Evolutionary conservation across 2,888 invertebrate genomes (phyloP).

Genomic region (Watsonalla binaria): DNA sequence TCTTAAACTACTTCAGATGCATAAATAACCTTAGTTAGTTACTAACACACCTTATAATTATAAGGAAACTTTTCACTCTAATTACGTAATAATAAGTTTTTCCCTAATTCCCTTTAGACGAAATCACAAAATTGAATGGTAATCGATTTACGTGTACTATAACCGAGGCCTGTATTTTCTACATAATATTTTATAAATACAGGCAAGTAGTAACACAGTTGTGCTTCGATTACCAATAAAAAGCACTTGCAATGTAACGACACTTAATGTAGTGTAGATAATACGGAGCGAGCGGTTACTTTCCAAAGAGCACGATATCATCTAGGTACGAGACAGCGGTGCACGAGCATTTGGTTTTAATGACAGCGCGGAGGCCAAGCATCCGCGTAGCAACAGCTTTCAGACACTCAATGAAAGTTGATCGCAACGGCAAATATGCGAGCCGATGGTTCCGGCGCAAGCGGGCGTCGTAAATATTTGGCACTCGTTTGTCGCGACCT

Average conservation of each 20-base stretch:
- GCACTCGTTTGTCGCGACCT: slow-evolving; percentile 29
- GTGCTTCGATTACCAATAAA: background rate
- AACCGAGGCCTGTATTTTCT: too few species aligned
- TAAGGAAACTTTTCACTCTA: too few species aligned
- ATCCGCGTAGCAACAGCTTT: slow-evolving; percentile 76
- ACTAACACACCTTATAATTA: too few species aligned
- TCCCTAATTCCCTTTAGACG: too few species aligned
- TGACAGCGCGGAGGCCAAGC: slow-evolving; percentile 63
- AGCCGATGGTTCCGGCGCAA: slow-evolving; percentile 49
- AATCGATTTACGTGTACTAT: too few species aligned
- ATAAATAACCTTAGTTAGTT: background rate
- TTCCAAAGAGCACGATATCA: slow-evolving; percentile 72
- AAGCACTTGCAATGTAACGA: slow-evolving; percentile 18
- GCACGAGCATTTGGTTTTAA: slow-evolving; percentile 68
- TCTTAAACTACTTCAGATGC: background rate
- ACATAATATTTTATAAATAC: background rate
- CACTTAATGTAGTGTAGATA: slow-evolving; percentile 31
- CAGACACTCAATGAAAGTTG: slow-evolving; percentile 75
- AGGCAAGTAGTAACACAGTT: background rate
- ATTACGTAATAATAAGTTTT: too few species aligned
- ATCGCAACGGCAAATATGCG: slow-evolving; percentile 61
- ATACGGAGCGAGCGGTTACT: slow-evolving; percentile 48
- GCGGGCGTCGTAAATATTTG: slow-evolving; percentile 51
- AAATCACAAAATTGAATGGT: too few species aligned
- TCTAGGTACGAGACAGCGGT: slow-evolving; percentile 59